Conservation (phyloP, 2,113 vertebrate species). For the Pelecanus crispus region DNA sequence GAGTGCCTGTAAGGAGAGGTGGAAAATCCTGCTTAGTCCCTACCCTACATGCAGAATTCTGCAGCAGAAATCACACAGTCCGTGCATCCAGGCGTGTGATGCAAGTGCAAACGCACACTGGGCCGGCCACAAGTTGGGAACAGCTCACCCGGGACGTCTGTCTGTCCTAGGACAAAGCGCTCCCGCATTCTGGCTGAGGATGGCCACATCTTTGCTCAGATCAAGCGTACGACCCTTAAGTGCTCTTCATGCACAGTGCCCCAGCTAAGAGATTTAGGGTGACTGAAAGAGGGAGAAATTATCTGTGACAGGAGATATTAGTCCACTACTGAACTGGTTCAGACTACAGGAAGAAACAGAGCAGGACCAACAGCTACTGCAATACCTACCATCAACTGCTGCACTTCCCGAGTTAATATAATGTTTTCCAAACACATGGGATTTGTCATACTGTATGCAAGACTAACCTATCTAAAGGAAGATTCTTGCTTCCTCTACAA, state of each 20-base stretch:
- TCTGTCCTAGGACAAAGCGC: not conserved
- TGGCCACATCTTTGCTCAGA: not conserved
- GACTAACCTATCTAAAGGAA: not conserved
- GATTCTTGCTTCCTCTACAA: not conserved
- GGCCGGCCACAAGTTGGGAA: not conserved
- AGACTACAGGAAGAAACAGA: not conserved
- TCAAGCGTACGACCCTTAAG: too few relatives aligned
- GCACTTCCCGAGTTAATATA: not conserved
- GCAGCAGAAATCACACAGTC: not conserved
- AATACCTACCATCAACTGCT: not conserved
- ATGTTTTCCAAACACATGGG: not conserved
- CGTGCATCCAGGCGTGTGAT: not conserved
- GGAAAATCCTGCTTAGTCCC: not conserved
- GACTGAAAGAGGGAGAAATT: not conserved
- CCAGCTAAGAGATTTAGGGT: not conserved
- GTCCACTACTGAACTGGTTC: not conserved
- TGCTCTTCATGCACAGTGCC: not conserved
- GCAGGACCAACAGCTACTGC: not conserved
- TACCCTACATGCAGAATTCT: not conserved
- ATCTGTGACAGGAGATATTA: not conserved
- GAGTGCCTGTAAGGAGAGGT: not conserved
- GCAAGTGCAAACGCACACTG: not conserved
- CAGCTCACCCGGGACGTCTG: fast-evolving
- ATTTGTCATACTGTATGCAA: not conserved
- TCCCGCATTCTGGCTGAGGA: not conserved